Evolutionary conservation across 2,888 invertebrate genomes (phyloP).

Genomic region (Drosophila suboccidentalis): DNA sequence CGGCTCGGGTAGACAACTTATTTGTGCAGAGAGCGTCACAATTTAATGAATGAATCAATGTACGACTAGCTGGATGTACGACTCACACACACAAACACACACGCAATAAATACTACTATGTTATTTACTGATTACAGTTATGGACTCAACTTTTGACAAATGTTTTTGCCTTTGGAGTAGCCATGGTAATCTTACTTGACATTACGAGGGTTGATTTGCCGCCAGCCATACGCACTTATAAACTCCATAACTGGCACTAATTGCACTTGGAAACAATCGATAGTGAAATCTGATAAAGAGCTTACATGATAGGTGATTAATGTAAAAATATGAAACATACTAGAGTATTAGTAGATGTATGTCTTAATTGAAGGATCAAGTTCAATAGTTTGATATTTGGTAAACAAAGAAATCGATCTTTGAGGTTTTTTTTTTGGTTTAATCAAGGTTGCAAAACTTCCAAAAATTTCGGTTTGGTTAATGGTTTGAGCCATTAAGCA

Average conservation of each 20-base stretch:
- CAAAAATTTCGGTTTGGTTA: too few species aligned
- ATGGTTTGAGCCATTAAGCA: too few species aligned
- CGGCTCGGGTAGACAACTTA: slow-evolving; percentile 5
- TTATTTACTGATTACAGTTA: slow-evolving; percentile 49
- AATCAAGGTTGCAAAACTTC: too few species aligned
- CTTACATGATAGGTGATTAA: slow-evolving; percentile 9
- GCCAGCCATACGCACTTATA: not conserved
- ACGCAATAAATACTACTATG: slow-evolving; percentile 4
- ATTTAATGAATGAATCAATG: slow-evolving; percentile 72
- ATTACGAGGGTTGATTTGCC: slow-evolving; percentile 28
- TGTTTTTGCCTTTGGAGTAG: slow-evolving; percentile 22
- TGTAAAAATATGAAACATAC: not conserved
- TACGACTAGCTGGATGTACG: slow-evolving; percentile 34
- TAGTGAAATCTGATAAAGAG: slow-evolving; percentile 21
- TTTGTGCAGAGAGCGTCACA: slow-evolving; percentile 66
- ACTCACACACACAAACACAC: slow-evolving; percentile 29
- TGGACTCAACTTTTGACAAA: slow-evolving; percentile 13
- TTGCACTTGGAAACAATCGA: slow-evolving; percentile 21
- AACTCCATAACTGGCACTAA: slow-evolving; percentile 27
- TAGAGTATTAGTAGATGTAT: too few species aligned
- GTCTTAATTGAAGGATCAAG: not conserved
- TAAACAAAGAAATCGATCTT: not conserved
- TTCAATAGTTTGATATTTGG: not conserved
- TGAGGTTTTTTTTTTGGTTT: too few species aligned
- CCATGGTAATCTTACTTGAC: slow-evolving; percentile 29